Percentiles rank a stretch among this genome's conserved stretches.
phyloP scores from a whole-genome alignment of 92 coral and sea anemone genomes.

The Zoanthus sansibaricus region DNA sequence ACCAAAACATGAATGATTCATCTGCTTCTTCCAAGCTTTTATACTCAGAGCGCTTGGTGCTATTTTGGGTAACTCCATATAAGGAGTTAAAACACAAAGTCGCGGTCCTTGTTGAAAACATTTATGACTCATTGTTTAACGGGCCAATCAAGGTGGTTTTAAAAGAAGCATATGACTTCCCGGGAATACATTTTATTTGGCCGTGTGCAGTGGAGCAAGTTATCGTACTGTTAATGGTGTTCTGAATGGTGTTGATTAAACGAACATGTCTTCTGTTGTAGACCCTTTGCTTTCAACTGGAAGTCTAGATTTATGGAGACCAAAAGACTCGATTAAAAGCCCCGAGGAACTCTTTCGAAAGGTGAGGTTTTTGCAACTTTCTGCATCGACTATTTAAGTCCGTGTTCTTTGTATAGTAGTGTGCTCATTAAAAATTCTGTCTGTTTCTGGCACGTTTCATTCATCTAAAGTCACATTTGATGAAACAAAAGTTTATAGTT shows the following conservation, averaged over 20 bases:
- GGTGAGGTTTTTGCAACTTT: constrained; percentile 61
- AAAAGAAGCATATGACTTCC: constrained; percentile 83
- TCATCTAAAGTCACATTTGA: constrained; percentile 32
- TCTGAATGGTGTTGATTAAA: constrained; percentile 15
- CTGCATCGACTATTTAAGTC: neutral
- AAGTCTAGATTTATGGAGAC: constrained; percentile 88
- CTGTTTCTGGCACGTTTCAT: constrained; percentile 17
- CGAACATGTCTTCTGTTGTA: constrained; percentile 86
- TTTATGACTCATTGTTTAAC: constrained; percentile 79
- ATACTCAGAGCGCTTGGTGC: constrained; percentile 73
- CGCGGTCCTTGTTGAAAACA: constrained; percentile 73
- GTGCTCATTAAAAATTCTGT: constrained; percentile 32
- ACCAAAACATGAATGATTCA: constrained; percentile 29
- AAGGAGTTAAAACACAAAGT: constrained; percentile 85
- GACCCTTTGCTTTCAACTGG: constrained; percentile 99
- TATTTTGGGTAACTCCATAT: constrained; percentile 95
- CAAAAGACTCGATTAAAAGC: constrained; percentile 85
- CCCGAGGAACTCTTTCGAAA: constrained; percentile 96
- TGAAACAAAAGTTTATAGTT: constrained; percentile 22
- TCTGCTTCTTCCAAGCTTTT: constrained; percentile 54
- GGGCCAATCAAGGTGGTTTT: constrained; percentile 81
- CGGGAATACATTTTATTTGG: constrained; percentile 67
- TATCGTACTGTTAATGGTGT: constrained; percentile 42
- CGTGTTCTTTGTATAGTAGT: constrained; percentile 11
- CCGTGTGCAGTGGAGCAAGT: constrained; percentile 85